A percentile compares a stretch with the other conserved stretches of the same genome.
phyloP scores from a whole-genome alignment of 2,888 invertebrate genomes.

The Microplitis deprimator region DNA sequence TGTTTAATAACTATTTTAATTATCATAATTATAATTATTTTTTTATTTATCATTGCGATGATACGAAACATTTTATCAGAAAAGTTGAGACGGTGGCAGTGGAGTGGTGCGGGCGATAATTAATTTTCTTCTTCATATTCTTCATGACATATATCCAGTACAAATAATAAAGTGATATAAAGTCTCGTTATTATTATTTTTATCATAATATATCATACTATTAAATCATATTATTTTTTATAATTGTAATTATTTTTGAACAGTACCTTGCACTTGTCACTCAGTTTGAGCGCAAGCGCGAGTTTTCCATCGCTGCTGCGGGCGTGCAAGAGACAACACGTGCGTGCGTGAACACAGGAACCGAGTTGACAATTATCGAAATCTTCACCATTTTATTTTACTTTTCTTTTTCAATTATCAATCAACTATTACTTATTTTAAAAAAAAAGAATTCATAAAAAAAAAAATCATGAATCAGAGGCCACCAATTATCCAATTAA shows the following conservation, averaged over 20 bases:
- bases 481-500: not conserved
- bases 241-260: slow-evolving; percentile 63
- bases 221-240: slow-evolving; percentile 37
- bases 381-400: slow-evolving; percentile 40
- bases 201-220: slow-evolving; percentile 10
- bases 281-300: slow-evolving; percentile 85
- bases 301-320: slow-evolving; percentile 74
- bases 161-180: not conserved
- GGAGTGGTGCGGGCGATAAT: slow-evolving; percentile 35
- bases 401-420: slow-evolving; percentile 6
- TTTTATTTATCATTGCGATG: not conserved
- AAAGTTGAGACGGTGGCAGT: not conserved
- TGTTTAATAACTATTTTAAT: not conserved
- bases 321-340: slow-evolving; percentile 64
- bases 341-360: slow-evolving; percentile 75
- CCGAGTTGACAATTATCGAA: slow-evolving; percentile 59
- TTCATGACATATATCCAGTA: not conserved
- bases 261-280: slow-evolving; percentile 87
- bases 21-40: not conserved
- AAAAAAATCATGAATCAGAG: not conserved
- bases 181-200: not conserved
- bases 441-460: not conserved
- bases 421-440: not conserved
- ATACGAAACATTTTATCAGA: not conserved
- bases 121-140: not conserved